Conservation (phyloP, 2,888 invertebrate species). For the Spodoptera exigua region DNA sequence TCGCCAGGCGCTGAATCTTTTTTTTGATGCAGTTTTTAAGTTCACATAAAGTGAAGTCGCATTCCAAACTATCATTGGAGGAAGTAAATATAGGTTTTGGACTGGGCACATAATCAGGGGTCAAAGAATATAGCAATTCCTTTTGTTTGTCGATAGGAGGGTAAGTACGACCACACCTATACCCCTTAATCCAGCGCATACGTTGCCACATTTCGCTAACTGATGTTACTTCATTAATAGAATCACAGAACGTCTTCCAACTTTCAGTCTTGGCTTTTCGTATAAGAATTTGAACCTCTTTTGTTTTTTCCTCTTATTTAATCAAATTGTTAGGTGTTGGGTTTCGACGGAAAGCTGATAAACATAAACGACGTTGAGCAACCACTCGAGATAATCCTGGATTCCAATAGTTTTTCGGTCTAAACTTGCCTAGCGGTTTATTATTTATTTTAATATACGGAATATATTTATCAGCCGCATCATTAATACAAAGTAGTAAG, state of each 20-base stretch:
- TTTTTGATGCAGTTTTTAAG: background rate
- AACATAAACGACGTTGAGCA: background rate
- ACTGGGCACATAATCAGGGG: conserved; percentile 1
- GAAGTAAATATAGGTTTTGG: background rate
- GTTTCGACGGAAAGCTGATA: background rate
- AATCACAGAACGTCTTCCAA: conserved; percentile 3
- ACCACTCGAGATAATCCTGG: background rate
- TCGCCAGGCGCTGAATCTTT: too few relatives aligned
- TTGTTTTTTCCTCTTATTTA: conserved; percentile 1
- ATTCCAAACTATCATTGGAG: background rate
- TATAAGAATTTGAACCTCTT: background rate
- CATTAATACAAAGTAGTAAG: too few relatives aligned
- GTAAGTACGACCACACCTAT: background rate
- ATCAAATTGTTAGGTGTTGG: conserved; percentile 1
- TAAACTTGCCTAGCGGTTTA: background rate
- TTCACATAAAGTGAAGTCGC: conserved; percentile 1
- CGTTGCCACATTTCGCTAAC: conserved; percentile 4
- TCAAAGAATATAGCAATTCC: conserved; percentile 1
- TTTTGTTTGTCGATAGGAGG: conserved; percentile 11
- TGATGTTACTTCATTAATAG: background rate
- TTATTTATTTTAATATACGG: background rate
- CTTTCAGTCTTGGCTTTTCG: background rate
- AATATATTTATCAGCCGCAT: conserved; percentile 1
- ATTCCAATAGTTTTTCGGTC: conserved; percentile 2
- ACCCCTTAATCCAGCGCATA: conserved; percentile 7